phyloP scores from a whole-genome alignment of 2,113 vertebrate genomes.

The Felis catus region DNA sequence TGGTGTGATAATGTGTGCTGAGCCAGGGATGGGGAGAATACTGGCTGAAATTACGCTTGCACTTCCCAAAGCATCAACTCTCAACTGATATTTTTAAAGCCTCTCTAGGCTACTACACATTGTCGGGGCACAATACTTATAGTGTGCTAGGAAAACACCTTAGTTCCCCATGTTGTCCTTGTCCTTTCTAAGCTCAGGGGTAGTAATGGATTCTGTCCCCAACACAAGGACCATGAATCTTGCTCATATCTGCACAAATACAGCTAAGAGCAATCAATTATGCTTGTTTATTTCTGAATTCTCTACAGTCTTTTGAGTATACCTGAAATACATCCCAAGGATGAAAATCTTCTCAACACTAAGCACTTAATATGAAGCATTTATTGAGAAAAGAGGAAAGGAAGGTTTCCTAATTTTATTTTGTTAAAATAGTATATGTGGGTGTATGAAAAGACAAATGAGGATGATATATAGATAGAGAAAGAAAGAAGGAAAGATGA shows the following conservation, averaged over 20 bases:
- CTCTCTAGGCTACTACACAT: not conserved
- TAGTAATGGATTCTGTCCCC: not conserved
- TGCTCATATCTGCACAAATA: not conserved
- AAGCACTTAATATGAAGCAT: not conserved
- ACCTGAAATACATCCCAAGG: not conserved
- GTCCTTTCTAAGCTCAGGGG: not conserved
- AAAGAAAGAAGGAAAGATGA: no score
- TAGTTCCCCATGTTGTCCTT: not conserved
- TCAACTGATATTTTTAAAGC: not conserved
- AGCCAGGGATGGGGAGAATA: not conserved
- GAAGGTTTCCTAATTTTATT: conserved; percentile 8
- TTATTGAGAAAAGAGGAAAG: not conserved
- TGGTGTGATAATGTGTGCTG: not conserved
- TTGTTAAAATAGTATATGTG: not conserved
- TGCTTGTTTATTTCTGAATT: not conserved
- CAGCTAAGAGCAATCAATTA: not conserved
- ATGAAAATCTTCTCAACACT: not conserved
- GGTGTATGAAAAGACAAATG: not conserved
- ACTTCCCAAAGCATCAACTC: not conserved
- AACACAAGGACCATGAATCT: no score
- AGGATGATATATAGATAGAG: not conserved
- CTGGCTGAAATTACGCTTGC: not conserved
- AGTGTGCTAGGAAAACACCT: not conserved
- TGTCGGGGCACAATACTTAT: not conserved
- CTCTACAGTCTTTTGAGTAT: not conserved